Evolutionary conservation across 30 jellyfish, hydroid and myxozoan species (phyloP), one percentile per base, ranked within the genome.

Genomic region (Hydractinia symbiolongicarpus): DNA sequence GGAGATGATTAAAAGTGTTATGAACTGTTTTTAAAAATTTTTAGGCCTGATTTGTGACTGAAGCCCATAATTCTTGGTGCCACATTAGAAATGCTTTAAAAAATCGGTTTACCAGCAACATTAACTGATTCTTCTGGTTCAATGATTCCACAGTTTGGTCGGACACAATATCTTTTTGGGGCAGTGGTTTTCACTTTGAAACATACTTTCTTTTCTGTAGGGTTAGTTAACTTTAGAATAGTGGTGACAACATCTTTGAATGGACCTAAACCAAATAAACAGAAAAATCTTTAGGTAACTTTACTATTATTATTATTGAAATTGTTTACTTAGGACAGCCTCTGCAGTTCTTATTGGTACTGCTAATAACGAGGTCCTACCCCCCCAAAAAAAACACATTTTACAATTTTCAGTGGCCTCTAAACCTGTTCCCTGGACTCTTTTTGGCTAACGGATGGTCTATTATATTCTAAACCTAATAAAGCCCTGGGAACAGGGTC

Each of bases 111-210:
- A 91, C 98, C 98, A 73, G 95, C 93, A 68, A 91, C 96, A 82
- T 86, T 81, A 60, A 91, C 96, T 4, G 88, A 52, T 7, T 66
- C 87, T 40, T 82, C 84, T 5, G 96, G 96, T 6, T 57, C 79
- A 30, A 91, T 88, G 50, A 86, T 21, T 9, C 98, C 98, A 86
- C 93, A 82, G 64, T 91, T 91, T 61, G 98, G 98, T 50, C 95
- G 83, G 30, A 91, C 98, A 82, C 98, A 91, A 72, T 91, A 91
- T 61, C 88, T 85, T 66, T 94, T 85, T 73, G 98, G 98, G 13
- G 98, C 98, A 14, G 98, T 91, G 16, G 98, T 91, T 84, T 91
- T 91, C 50, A 91, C 96, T 74, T 91, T 91, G 88, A 91, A 91
- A 40, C 95, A 84, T 20, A 91, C 96, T 54, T 66, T 77, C 68